Conservation (phyloP, 2,888 invertebrate species). For the Physocephala rufipes region DNA sequence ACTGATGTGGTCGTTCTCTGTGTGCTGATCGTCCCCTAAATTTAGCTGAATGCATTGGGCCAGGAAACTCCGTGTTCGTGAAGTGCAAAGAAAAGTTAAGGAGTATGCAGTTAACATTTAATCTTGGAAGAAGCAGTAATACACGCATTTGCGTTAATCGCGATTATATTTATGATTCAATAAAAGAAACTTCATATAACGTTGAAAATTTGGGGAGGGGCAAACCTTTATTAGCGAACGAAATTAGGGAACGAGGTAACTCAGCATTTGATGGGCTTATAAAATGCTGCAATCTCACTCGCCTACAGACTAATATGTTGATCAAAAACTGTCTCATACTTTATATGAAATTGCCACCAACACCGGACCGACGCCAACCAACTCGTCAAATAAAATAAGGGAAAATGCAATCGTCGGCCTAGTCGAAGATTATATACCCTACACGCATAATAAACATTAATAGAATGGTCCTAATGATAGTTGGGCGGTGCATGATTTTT, state of each 20-base stretch:
- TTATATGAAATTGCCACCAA: slow-evolving; percentile 3
- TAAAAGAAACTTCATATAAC: too few relatives aligned
- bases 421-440: neutral
- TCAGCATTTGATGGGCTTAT: slow-evolving; percentile 21
- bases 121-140: too few relatives aligned
- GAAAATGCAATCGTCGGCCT: neutral
- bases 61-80: neutral
- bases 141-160: too few relatives aligned
- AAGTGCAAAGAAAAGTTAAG: neutral
- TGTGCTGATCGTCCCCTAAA: neutral
- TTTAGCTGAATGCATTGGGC: neutral
- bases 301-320: slow-evolving; percentile 33
- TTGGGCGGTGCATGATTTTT: too few relatives aligned
- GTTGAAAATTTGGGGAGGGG: too few relatives aligned
- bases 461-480: too few relatives aligned
- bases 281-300: slow-evolving; percentile 21
- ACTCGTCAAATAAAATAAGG: neutral
- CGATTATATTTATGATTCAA: too few relatives aligned
- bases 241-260: slow-evolving; percentile 4
- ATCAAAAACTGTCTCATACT: slow-evolving; percentile 22
- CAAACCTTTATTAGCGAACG: too few relatives aligned
- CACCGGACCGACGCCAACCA: neutral
- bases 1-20: slow-evolving; percentile 31
- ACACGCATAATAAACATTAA: too few relatives aligned
- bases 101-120: neutral